Conservation (phyloP, 2,888 invertebrate species). For the Phania funesta region DNA sequence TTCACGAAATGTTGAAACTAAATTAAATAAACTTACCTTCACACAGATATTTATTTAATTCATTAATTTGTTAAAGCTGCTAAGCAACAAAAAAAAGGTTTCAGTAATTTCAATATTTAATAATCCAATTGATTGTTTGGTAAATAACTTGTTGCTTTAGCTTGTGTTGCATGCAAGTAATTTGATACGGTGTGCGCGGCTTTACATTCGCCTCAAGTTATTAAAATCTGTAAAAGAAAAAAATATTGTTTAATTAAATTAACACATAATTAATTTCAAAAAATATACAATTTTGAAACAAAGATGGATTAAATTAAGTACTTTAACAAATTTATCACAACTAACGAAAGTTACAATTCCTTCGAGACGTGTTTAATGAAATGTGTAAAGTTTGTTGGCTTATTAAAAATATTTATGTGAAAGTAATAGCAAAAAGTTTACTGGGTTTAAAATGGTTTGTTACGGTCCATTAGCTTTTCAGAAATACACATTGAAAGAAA, state of each 20-base stretch:
- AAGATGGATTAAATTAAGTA: background rate
- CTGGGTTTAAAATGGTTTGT: too few species aligned
- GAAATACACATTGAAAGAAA: too few species aligned
- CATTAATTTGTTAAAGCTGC: background rate
- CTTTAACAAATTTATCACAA: too few species aligned
- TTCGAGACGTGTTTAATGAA: too few species aligned
- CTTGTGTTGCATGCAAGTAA: constrained; percentile 21
- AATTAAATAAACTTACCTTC: constrained; percentile 39
- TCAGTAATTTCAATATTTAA: constrained; percentile 33
- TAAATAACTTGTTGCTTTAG: constrained; percentile 29
- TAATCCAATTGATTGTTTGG: constrained; percentile 38
- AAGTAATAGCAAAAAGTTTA: too few species aligned
- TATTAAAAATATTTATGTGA: too few species aligned
- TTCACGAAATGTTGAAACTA: background rate
- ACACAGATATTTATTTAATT: background rate
- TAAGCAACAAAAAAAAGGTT: background rate
- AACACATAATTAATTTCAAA: constrained; percentile 25
- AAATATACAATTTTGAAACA: background rate
- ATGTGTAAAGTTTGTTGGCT: too few species aligned
- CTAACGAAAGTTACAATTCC: too few species aligned
- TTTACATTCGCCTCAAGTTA: background rate
- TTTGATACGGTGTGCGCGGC: too few species aligned
- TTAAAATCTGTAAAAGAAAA: constrained; percentile 20
- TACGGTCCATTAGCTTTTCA: too few species aligned
- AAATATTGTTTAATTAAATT: constrained; percentile 42